Base-by-base conservation (phyloP, 2,888 invertebrate species). In the Caenorhabditis sp. region DNA sequence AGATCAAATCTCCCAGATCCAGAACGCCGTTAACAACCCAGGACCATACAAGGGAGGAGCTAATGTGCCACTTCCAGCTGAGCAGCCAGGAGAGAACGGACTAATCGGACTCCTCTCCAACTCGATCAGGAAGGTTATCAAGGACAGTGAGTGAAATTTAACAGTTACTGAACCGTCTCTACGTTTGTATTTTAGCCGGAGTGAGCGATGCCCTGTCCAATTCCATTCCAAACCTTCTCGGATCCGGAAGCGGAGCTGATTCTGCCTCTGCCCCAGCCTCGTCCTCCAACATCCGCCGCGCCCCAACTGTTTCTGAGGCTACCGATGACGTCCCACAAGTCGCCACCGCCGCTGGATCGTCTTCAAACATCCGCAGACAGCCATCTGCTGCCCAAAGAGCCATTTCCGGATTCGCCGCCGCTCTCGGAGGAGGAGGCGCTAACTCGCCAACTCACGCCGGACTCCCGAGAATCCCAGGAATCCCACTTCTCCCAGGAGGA, bases 381-480 rank as follows among this genome's bases (percentile, higher is more conserved):
- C 88, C 88, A 53, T 83, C 85, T 15, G 80, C 79, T 35, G 86
- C 87, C 17, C 87, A 88, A 52, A 80, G 87, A 30, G 87, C 87
- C 22, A 72, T 88, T 78, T 95, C 92, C 0, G 95, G 93, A 13
- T 94, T 94, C 59, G 93, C 92, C 82, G 93, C 93, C 80, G 93
- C 92, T 70, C 92, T 92, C 32, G 93, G 92, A 2, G 90, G 90
- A 46, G 83, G 94, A 55, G 93, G 93, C 86, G 95, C 90, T 89
- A 89, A 88, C 80, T 82, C 83, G 1, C 88, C 88, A 59, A 81
- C 86, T 11, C 85, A 87, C 74, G 89, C 89, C 15, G 88, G 88
- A 53, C 85, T 88, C 27, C 88, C 88, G 37, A 81, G 87, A 59
- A 86, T 88, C 43, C 88, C 88, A 61, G 88, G 88, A 62, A 85